Evolutionary conservation across 2,113 vertebrate species (phyloP).

Genomic region (Lepisosteus osseus): DNA sequence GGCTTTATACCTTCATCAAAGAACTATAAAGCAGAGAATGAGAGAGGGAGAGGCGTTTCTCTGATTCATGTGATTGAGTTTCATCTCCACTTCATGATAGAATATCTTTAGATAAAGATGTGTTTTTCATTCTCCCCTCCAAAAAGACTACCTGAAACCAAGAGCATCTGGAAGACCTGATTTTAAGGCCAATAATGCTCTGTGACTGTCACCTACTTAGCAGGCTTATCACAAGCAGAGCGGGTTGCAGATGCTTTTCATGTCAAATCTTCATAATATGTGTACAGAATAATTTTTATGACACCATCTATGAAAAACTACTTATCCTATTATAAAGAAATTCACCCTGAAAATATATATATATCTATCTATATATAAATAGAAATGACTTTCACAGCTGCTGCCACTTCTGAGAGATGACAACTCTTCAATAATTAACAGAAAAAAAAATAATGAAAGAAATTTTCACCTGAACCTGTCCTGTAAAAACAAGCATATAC

Average conservation of each 20-base stretch:
- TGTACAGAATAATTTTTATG: slow-evolving; percentile 24
- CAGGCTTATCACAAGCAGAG: slow-evolving; percentile 21
- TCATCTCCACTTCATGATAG: not conserved
- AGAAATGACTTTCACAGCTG: slow-evolving; percentile 18
- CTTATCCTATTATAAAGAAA: slow-evolving; percentile 29
- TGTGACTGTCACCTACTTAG: not conserved
- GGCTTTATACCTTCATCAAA: too few relatives aligned
- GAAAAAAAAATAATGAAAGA: not conserved
- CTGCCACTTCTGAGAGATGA: slow-evolving; percentile 12
- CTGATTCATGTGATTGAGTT: not conserved
- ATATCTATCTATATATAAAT: slow-evolving; percentile 2
- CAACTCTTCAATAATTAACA: slow-evolving; percentile 17
- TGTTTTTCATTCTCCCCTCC: not conserved
- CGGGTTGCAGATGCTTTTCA: slow-evolving; percentile 12
- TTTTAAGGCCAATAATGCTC: slow-evolving; percentile 6
- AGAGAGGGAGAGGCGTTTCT: not conserved
- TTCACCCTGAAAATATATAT: slow-evolving; percentile 14
- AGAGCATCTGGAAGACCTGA: not conserved
- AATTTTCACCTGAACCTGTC: not conserved
- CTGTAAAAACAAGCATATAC: slow-evolving; percentile 19
- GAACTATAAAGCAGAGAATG: too few relatives aligned
- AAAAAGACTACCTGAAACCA: not conserved
- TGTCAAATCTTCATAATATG: slow-evolving; percentile 17
- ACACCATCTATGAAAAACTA: slow-evolving; percentile 27
- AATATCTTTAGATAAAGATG: not conserved